A percentile compares a stretch with the other conserved stretches of the same genome.
phyloP scores from a whole-genome alignment of 2,888 invertebrate species.

The Drosophila quasianomalipes region DNA sequence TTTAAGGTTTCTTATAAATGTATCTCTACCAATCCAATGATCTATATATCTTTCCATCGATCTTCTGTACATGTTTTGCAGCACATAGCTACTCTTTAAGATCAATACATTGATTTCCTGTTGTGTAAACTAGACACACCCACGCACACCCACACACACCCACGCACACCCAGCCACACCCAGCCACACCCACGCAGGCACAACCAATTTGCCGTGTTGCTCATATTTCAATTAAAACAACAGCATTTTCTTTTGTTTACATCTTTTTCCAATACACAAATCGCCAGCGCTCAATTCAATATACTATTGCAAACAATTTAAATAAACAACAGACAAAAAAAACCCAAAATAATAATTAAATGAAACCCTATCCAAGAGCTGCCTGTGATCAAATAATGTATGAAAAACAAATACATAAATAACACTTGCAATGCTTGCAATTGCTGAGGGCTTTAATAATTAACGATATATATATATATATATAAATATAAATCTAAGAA shows the following conservation, averaged over 20 bases:
- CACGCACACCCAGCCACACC: not conserved
- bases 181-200: no score
- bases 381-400: not conserved
- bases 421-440: slow-evolving; percentile 35
- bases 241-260: slow-evolving; percentile 60
- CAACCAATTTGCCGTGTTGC: not conserved
- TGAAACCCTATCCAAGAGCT: not conserved
- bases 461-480: slow-evolving; percentile 21
- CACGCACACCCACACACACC: not conserved
- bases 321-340: not conserved
- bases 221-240: slow-evolving; percentile 51
- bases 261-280: slow-evolving; percentile 39
- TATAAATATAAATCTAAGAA: not conserved
- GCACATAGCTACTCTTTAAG: not conserved
- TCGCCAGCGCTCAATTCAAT: slow-evolving; percentile 39
- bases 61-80: not conserved
- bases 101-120: slow-evolving; percentile 15
- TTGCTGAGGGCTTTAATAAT: slow-evolving; percentile 18
- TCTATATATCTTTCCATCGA: not conserved
- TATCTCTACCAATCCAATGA: not conserved
- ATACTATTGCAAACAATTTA: slow-evolving; percentile 21
- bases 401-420: slow-evolving; percentile 17
- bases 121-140: not conserved
- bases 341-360: not conserved
- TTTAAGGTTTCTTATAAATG: not conserved